Evolutionary conservation across 2,888 invertebrate genomes (phyloP), one percentile per base, ranked within the genome.

Genomic region (Neoascia interrupta): DNA sequence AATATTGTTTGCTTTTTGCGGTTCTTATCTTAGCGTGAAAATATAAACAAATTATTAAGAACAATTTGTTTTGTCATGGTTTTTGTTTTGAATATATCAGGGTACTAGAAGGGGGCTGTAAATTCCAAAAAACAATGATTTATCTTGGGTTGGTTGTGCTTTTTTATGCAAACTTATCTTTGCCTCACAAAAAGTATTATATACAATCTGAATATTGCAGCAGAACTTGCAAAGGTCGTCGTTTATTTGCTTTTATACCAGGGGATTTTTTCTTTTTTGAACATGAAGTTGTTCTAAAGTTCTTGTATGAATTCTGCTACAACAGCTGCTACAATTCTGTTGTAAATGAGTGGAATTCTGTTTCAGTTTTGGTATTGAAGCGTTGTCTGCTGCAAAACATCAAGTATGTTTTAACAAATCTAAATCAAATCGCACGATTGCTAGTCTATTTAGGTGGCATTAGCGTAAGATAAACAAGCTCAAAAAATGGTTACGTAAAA

Each of bases 171-270:
- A 47, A 11, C 39, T 70, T 76, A 76, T 76, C 75, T 49, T 34
- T 10, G 63, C 56, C 26, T 56, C 54, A 68, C 54, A 69, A 21
- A 75, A 75, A 63, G 69, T 49, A n/a, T n/a, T n/a, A n/a, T n/a
- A n/a, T n/a, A n/a, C n/a, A n/a, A n/a, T n/a, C n/a, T n/a, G n/a
- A n/a, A n/a, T n/a, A n/a, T 49, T 56, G 21, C 54, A 61, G 41
- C 31, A 39, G 36, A 51, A 51, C 34, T 49, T 16, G 45, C 31
- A 53, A 5, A 37, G 53, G 61, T 54, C 31, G 34, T 15, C 36
- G 26, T 10, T 28, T n/a, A 53, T 26, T 43, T 54, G 43, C n/a
- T 36, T 19, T 51, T 45, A 39, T 26, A 6, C 5, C 8, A n/a
- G 13, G 8, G 34, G 10, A 34, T 28, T 72, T 5, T 39, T 53